These are phyloP conservation scores for Sphaerodactylus townsendi DNA, from an alignment of 2,113 vertebrate genomes.

Conservation along the genomic window DNA sequence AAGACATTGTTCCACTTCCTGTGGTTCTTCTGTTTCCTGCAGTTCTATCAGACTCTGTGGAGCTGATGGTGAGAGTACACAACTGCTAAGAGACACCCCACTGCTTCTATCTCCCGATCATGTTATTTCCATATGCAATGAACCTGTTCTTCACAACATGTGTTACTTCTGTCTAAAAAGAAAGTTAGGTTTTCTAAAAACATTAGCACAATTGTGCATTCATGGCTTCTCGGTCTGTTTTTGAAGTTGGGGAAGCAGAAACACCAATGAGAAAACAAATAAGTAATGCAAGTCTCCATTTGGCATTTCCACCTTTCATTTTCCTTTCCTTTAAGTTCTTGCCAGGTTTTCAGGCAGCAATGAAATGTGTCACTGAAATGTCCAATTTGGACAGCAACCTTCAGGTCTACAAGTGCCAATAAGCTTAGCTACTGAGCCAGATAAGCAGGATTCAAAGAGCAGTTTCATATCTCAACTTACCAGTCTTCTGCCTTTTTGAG, in stretches of 20 bases:
- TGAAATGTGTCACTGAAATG: conserved; percentile 22
- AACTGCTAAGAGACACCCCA: neutral
- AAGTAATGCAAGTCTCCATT: conserved; percentile 6
- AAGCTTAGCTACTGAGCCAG: neutral
- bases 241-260: conserved; percentile 35
- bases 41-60: neutral
- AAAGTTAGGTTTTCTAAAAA: too few relatives aligned
- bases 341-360: conserved; percentile 8
- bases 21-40: neutral
- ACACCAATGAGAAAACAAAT: conserved; percentile 45
- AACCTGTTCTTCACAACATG: conserved; percentile 43
- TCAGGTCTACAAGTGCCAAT: neutral
- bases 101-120: neutral
- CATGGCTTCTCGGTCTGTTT: conserved; percentile 68
- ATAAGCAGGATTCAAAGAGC: neutral
- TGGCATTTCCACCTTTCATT: neutral
- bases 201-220: conserved; percentile 65
- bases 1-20: neutral
- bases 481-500: neutral
- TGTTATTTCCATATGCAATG: conserved; percentile 38
- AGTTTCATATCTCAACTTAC: neutral
- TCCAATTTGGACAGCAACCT: conserved; percentile 8
- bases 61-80: neutral
- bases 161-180: conserved; percentile 51
- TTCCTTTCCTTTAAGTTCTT: conserved; percentile 13